Evolutionary conservation across 2,888 invertebrate genomes (phyloP), one percentile per base, ranked within the genome.

Genomic region (Odontocolon sp.): DNA sequence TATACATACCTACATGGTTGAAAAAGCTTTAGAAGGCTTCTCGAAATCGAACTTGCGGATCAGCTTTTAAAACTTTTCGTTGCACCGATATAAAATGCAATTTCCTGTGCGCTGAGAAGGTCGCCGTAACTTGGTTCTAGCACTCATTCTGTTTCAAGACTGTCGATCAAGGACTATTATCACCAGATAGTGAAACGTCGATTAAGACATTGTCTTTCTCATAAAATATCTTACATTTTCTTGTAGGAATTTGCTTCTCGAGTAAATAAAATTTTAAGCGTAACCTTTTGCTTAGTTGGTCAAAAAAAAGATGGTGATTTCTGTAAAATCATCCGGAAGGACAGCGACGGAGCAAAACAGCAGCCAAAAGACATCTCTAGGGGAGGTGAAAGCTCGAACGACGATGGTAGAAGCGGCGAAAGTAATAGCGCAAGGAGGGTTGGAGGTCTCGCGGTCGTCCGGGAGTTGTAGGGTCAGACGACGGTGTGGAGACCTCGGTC

Each of bases 1-100:
- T 33, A 26, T 40, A n/a, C n/a, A 42, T 66, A 26, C 61, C 52
- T 47, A 63, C 31, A 18, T 21, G n/a, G 42, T 50, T 18, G 50
- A 31, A 57, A 52, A 56, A 56, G 38, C 50, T 69, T 47, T 28
- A n/a, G 36, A 78, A 57, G 72, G 73, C 79, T 78, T 80, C 78
- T 81, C 74, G 81, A 83, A 82, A 84, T 85, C 82, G 79, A 81
- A 50, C 71, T 61, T 74, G 54, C 75, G 82, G 59, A 86, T 83
- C 81, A 78, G 81, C 76, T 77, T 78, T 77, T 69, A 70, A 81
- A 83, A 84, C 78, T 78, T 81, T 81, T 64, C 73, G 38, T 79
- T 69, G 68, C 61, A 40, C 78, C 59, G 40, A 78, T 83, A 81
- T 81, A 74, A 81, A 82, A 85, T 81, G 84, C 85, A 86, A 88